Conservation (phyloP, 2,797 vertebrate genomes). For the Coccyzus lansbergi region DNA sequence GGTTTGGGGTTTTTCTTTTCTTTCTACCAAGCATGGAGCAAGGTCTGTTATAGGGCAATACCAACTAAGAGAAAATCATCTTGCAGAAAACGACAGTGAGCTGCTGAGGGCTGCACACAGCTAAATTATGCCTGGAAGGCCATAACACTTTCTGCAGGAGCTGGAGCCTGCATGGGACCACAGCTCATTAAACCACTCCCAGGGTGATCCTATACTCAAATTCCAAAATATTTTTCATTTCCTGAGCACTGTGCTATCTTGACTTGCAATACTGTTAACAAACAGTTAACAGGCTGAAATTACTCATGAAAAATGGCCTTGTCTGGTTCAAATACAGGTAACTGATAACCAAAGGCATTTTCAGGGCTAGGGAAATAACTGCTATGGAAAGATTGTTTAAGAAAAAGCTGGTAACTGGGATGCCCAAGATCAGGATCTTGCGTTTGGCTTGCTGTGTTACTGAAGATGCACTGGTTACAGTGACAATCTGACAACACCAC, state of each 20-base stretch:
- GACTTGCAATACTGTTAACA: not conserved
- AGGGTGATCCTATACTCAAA: not conserved
- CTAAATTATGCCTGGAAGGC: not conserved
- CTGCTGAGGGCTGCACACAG: rapidly evolving
- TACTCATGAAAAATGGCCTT: not conserved
- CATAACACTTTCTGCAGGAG: not conserved
- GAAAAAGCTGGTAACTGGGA: not conserved
- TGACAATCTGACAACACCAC: not conserved
- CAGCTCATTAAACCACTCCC: not conserved
- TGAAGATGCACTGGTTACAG: not conserved
- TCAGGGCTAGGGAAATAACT: not conserved
- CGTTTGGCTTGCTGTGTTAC: not conserved
- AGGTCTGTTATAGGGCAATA: not conserved
- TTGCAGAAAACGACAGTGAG: not conserved
- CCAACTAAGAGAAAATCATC: not conserved
- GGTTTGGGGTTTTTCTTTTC: not conserved
- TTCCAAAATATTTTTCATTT: not conserved
- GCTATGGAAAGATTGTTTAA: not conserved
- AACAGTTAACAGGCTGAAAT: not conserved
- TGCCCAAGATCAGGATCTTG: not conserved
- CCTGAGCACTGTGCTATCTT: not conserved
- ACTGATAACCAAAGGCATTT: not conserved
- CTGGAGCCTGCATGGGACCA: not conserved
- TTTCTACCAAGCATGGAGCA: not conserved
- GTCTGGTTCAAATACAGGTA: not conserved